Conservation (phyloP, 2,113 vertebrate genomes). For the Ceuthmochares aereus region DNA sequence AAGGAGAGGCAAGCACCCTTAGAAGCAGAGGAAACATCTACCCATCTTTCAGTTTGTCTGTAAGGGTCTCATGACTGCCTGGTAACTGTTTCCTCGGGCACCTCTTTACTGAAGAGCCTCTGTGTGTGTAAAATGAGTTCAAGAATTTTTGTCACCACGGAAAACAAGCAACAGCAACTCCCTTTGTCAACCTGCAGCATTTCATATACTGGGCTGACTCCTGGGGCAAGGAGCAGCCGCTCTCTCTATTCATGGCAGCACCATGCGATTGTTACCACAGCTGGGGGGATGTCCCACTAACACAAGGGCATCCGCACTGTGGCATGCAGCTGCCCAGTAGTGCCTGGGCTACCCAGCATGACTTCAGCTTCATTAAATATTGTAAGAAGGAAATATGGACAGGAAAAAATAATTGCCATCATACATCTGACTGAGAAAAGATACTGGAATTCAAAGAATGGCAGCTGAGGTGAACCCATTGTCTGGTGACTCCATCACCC, state of each 20-base stretch:
- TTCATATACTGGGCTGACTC: not conserved
- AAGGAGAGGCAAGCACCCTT: not conserved
- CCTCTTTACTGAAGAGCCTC: not conserved
- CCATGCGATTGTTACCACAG: accelerated
- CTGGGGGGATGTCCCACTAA: not conserved
- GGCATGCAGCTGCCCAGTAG: not conserved
- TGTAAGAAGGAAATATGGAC: not conserved
- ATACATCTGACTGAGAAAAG: not conserved
- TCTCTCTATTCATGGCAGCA: not conserved
- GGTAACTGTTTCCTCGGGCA: not conserved
- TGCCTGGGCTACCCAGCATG: accelerated
- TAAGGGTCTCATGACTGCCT: not conserved
- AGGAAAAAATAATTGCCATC: not conserved
- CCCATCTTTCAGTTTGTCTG: not conserved
- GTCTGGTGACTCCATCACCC: not conserved
- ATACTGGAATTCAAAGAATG: not conserved
- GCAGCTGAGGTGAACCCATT: not conserved
- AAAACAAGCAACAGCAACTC: not conserved
- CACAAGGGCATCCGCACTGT: accelerated
- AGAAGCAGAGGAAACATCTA: not conserved
- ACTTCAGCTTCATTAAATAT: not conserved
- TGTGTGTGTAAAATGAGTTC: not conserved
- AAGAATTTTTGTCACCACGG: not conserved
- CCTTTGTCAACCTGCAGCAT: not conserved
- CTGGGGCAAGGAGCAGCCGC: not conserved